Evolutionary conservation across 2,797 vertebrate genomes (phyloP).

Genomic region (Malacoraja senta): DNA sequence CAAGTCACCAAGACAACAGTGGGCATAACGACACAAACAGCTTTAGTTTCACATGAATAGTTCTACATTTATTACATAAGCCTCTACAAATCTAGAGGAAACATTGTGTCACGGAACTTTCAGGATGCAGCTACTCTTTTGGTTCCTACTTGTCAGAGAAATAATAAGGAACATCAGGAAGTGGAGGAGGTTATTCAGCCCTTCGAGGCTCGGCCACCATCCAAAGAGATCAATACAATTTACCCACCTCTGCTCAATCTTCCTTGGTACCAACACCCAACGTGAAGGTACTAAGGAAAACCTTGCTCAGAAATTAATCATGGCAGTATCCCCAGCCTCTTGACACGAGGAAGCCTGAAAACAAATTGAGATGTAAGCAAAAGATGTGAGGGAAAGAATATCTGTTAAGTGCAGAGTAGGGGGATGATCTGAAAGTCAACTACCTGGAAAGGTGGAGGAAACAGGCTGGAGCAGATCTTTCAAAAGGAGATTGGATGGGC

Average conservation of each 20-base stretch:
- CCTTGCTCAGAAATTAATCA: not conserved
- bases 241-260: not conserved
- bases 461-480: too few relatives aligned
- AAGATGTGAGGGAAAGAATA: not conserved
- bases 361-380: not conserved
- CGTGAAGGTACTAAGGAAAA: not conserved
- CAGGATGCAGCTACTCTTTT: not conserved
- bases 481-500: too few relatives aligned
- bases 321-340: not conserved
- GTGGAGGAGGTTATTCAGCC: not conserved
- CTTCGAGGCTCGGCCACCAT: not conserved
- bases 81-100: not conserved
- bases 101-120: not conserved
- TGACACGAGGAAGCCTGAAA: not conserved
- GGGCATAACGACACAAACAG: not conserved
- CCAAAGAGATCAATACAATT: not conserved
- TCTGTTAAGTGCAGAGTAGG: too few relatives aligned
- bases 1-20: constrained; percentile 19
- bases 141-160: not conserved
- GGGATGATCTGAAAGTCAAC: too few relatives aligned
- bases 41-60: constrained; percentile 16
- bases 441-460: too few relatives aligned
- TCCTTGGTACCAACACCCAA: not conserved
- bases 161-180: not conserved
- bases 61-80: not conserved